Evolutionary conservation across 2,113 vertebrate genomes (phyloP).

Genomic region (Diphyllodes magnificus): DNA sequence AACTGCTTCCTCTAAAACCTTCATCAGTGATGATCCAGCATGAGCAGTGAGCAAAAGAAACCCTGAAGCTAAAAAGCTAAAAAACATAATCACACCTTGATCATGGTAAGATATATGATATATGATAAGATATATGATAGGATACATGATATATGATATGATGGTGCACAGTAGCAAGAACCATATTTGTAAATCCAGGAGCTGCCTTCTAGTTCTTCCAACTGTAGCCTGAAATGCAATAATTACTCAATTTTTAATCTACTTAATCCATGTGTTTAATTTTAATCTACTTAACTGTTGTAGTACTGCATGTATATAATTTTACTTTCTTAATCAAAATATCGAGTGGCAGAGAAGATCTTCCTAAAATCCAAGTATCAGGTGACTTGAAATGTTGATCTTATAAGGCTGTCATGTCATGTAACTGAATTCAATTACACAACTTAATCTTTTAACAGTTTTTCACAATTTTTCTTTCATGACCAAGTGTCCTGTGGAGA

Average conservation of each 20-base stretch:
- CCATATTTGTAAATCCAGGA: not conserved
- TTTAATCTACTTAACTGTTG: constrained; percentile 28
- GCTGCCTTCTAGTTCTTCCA: not conserved
- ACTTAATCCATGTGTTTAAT: constrained; percentile 17
- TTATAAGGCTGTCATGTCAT: not conserved
- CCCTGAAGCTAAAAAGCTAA: not conserved
- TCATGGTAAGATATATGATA: not conserved
- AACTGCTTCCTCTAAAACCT: not conserved
- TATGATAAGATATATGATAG: not conserved
- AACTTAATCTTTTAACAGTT: not conserved
- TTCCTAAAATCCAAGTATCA: not conserved
- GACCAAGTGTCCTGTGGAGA: not conserved
- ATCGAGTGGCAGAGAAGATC: not conserved
- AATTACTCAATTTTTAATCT: constrained; percentile 26
- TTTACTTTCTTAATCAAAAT: not conserved
- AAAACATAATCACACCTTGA: not conserved
- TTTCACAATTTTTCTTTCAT: not conserved
- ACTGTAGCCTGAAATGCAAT: not conserved
- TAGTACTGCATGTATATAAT: not conserved
- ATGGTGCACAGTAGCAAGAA: not conserved
- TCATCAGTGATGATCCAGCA: not conserved
- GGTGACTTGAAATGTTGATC: not conserved
- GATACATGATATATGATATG: not conserved
- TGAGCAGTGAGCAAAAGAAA: not conserved
- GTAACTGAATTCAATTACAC: not conserved